These are phyloP conservation scores for Cathartes aura DNA, from an alignment of 2,113 vertebrate species.

Conservation along the genomic window DNA sequence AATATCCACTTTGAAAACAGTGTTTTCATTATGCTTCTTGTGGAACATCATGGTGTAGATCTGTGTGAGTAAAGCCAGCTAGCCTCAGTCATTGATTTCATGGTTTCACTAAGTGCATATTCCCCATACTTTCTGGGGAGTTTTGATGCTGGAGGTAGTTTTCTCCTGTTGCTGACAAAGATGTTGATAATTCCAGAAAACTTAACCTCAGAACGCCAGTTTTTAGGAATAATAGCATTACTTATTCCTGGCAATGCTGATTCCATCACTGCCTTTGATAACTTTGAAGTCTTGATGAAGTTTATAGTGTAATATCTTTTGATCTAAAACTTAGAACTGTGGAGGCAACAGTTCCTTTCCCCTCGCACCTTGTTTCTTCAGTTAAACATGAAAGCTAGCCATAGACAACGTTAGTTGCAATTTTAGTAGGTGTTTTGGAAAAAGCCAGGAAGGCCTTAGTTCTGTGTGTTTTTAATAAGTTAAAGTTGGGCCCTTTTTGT, in stretches of 20 bases:
- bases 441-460: neutral
- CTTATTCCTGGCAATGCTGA: neutral
- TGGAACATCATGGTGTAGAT: neutral
- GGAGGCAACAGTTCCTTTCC: neutral
- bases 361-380: neutral
- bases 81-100: neutral
- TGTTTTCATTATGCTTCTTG: neutral
- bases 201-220: neutral
- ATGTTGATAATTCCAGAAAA: neutral
- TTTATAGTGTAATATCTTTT: neutral
- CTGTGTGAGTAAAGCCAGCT: neutral
- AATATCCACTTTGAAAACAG: neutral
- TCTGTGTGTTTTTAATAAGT: neutral
- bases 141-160: neutral
- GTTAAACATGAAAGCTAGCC: neutral
- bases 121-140: neutral
- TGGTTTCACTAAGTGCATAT: neutral
- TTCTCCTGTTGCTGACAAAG: neutral
- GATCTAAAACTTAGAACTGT: neutral
- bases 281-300: neutral
- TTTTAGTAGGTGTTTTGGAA: neutral
- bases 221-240: neutral
- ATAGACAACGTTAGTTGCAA: neutral
- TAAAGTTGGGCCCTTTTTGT: neutral
- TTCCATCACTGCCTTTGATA: neutral